Conservation (phyloP, 2,113 vertebrate genomes). For the Desmodus rotundus region DNA sequence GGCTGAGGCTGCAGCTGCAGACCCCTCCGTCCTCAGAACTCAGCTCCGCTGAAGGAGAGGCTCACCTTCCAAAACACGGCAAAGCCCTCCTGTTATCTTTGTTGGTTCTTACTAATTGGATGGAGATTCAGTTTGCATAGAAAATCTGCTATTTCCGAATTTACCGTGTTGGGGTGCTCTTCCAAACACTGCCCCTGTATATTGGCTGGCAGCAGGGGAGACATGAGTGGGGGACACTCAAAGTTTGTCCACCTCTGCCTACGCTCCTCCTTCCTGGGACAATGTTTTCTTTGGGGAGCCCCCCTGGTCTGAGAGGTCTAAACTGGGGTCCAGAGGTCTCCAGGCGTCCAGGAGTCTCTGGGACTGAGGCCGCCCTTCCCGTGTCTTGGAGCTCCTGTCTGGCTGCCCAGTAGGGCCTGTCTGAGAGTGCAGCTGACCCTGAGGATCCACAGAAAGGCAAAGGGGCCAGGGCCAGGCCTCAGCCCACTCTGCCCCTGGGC, state of each 20-base stretch:
- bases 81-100: background rate
- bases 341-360: background rate
- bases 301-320: background rate
- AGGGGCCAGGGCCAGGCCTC: too few species aligned
- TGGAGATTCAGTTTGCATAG: background rate
- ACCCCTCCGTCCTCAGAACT: background rate
- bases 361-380: background rate
- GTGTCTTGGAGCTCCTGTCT: background rate
- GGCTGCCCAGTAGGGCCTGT: background rate
- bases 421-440: background rate
- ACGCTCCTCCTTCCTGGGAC: background rate
- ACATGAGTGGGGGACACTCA: too few species aligned
- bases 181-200: background rate
- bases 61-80: background rate
- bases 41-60: background rate
- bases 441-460: background rate
- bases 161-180: fast-evolving
- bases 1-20: background rate
- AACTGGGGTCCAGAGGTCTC: background rate
- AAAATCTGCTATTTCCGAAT: fast-evolving
- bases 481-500: background rate
- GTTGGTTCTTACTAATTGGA: background rate
- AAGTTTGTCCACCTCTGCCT: background rate
- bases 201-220: background rate
- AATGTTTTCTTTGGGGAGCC: background rate